Conservation (phyloP, 2,888 invertebrate genomes). For the Elegia similella region DNA sequence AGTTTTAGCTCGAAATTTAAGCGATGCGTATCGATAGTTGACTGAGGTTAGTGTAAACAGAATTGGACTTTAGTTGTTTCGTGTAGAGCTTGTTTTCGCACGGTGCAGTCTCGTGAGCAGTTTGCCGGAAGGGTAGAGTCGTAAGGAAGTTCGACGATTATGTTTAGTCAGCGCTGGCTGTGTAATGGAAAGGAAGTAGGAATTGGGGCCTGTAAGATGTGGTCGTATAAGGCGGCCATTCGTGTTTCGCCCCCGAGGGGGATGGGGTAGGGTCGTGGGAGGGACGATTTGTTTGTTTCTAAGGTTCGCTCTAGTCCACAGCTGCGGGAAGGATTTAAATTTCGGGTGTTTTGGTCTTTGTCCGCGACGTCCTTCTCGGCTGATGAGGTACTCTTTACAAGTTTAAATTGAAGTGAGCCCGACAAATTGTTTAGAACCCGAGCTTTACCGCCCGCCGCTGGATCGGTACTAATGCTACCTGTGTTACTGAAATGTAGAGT, state of each 20-base stretch:
- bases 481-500: neutral
- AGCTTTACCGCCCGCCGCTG: constrained; percentile 27
- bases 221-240: constrained; percentile 76
- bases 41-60: constrained; percentile 28
- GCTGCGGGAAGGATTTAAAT: constrained; percentile 76
- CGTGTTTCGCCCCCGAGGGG: constrained; percentile 41
- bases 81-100: constrained; percentile 52
- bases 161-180: constrained; percentile 78
- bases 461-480: neutral
- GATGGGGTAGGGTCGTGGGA: constrained; percentile 35
- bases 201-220: constrained; percentile 80
- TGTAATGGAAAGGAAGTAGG: constrained; percentile 80
- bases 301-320: constrained; percentile 68
- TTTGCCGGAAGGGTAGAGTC: constrained; percentile 78
- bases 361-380: constrained; percentile 61
- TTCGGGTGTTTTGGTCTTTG: constrained; percentile 60
- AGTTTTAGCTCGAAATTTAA: constrained; percentile 40
- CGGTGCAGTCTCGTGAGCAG: constrained; percentile 42
- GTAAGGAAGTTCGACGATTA: constrained; percentile 81
- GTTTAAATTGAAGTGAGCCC: constrained; percentile 69
- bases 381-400: constrained; percentile 73
- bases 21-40: constrained; percentile 40
- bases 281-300: constrained; percentile 76
- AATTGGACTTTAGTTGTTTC: constrained; percentile 43
- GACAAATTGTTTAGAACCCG: constrained; percentile 47